Evolutionary conservation across 2,888 invertebrate species (phyloP).

Genomic region (Tethea ocularis): DNA sequence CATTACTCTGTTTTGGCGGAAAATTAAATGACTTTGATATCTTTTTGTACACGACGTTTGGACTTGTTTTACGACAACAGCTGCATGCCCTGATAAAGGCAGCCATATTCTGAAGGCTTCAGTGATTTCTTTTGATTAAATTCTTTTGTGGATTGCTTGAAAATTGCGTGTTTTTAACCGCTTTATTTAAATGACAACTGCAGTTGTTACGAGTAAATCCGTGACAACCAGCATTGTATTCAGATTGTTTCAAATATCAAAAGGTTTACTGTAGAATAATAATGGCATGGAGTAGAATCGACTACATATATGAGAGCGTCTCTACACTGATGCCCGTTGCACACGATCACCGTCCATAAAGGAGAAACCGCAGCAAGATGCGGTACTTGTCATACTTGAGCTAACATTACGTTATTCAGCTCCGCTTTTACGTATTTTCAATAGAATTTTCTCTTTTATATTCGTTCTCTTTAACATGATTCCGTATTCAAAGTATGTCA

Average conservation of each 20-base stretch:
- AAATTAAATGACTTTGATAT: slow-evolving; percentile 61
- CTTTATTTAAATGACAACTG: slow-evolving; percentile 8
- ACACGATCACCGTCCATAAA: not conserved
- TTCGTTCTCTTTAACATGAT: not conserved
- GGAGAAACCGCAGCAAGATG: not conserved
- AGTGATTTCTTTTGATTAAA: slow-evolving; percentile 36
- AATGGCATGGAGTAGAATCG: not conserved
- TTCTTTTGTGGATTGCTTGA: slow-evolving; percentile 18
- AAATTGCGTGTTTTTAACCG: not conserved
- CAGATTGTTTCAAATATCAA: not conserved
- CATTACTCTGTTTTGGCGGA: slow-evolving; percentile 65
- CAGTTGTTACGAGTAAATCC: too few relatives aligned
- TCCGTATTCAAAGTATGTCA: slow-evolving; percentile 2
- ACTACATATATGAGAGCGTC: not conserved
- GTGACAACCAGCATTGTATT: not conserved
- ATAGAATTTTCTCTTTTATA: not conserved
- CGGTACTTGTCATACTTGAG: not conserved
- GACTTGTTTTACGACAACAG: slow-evolving; percentile 40
- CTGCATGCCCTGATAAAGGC: slow-evolving; percentile 37
- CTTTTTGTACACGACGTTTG: slow-evolving; percentile 41
- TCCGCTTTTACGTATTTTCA: not conserved
- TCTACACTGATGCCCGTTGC: not conserved
- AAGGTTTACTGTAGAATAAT: not conserved
- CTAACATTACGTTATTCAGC: not conserved
- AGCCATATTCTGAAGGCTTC: slow-evolving; percentile 13